phyloP scores from a whole-genome alignment of 2,797 vertebrate genomes.

The Cygnus olor region DNA sequence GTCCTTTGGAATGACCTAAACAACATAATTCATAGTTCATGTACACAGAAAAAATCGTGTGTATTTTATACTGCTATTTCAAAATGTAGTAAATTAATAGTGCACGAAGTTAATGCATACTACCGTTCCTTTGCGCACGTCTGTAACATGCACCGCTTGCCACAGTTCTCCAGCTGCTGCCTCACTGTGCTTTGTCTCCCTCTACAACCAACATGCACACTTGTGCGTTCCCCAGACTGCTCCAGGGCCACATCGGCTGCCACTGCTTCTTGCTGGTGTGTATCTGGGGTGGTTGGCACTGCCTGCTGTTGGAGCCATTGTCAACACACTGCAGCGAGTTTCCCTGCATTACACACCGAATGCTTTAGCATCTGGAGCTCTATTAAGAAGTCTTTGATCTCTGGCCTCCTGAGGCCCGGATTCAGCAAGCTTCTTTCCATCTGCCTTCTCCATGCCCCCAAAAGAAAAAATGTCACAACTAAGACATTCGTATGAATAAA shows the following conservation, averaged over 20 bases:
- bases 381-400: not conserved
- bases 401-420: not conserved
- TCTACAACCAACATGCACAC: not conserved
- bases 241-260: not conserved
- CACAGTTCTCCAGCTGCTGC: not conserved
- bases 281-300: not conserved
- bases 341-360: not conserved
- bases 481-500: not conserved
- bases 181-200: not conserved
- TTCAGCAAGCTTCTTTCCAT: not conserved
- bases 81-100: not conserved
- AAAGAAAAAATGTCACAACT: not conserved
- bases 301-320: not conserved
- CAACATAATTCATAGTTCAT: not conserved
- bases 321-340: too few relatives aligned
- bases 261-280: not conserved
- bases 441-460: not conserved
- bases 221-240: not conserved
- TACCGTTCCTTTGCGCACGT: not conserved
- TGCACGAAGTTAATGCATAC: not conserved
- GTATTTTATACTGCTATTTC: not conserved
- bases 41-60: not conserved
- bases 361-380: not conserved
- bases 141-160: fast-evolving
- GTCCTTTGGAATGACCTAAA: not conserved